A percentile compares a stretch with the other conserved stretches of the same genome.
phyloP scores from a whole-genome alignment of 2,888 invertebrate genomes.

The Prosapia bicincta region DNA sequence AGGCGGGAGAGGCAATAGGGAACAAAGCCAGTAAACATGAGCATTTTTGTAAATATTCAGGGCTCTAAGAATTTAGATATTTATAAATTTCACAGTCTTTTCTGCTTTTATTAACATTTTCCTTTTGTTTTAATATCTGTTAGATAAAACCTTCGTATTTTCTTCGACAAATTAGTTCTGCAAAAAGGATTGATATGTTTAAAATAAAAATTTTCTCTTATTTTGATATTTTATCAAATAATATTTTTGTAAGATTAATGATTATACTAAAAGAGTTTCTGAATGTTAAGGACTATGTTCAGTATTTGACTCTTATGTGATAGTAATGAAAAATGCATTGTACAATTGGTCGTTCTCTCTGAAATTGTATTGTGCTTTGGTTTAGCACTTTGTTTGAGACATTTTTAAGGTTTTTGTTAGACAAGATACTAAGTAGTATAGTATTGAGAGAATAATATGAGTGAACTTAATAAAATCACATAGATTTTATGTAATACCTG shows the following conservation, averaged over 20 bases:
- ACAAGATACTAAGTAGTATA: not conserved
- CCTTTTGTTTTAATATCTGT: not conserved
- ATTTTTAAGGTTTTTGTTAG: not conserved
- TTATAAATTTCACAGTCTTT: not conserved
- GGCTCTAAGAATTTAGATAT: not conserved
- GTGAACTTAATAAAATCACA: too few species aligned
- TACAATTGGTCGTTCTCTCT: not conserved
- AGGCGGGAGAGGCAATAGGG: slow-evolving; percentile 31
- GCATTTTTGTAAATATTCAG: not conserved
- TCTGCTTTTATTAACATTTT: not conserved
- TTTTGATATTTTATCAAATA: not conserved
- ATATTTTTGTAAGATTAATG: not conserved
- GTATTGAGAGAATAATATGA: too few species aligned
- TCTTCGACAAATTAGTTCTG: not conserved
- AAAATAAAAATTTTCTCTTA: not conserved
- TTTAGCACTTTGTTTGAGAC: not conserved
- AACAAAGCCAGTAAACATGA: not conserved
- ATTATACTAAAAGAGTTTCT: not conserved
- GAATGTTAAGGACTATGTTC: not conserved
- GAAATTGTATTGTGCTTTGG: not conserved
- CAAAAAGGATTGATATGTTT: not conserved
- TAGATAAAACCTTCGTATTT: not conserved
- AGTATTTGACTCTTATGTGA: not conserved
- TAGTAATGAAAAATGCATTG: not conserved
- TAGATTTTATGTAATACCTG: too few species aligned